These are phyloP conservation scores for Poecilobothrus nobilitatus DNA, from an alignment of 2,888 invertebrate species.

Conservation along the genomic window DNA sequence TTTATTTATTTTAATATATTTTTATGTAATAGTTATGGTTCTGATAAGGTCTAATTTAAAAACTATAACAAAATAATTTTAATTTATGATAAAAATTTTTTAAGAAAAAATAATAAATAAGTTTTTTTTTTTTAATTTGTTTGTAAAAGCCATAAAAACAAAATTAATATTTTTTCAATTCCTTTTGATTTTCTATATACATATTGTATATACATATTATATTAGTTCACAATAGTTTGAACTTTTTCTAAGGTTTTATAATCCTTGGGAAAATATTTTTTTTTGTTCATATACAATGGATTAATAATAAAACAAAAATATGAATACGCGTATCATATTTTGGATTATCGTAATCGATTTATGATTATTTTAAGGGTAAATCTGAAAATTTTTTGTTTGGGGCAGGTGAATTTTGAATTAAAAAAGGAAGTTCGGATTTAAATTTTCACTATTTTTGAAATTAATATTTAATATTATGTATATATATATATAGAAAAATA, in stretches of 20 bases:
- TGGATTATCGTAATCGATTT: neutral
- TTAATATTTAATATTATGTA: too few relatives aligned
- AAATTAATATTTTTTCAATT: neutral
- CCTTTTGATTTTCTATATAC: neutral
- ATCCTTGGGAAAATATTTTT: constrained; percentile 6
- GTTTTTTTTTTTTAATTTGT: neutral
- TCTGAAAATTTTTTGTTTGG: neutral
- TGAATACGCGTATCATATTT: neutral
- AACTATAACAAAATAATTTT: too few relatives aligned
- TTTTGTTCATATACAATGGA: neutral
- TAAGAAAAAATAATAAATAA: too few relatives aligned
- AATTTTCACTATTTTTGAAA: neutral
- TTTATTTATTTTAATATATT: too few relatives aligned
- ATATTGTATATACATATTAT: too few relatives aligned
- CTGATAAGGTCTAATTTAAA: too few relatives aligned
- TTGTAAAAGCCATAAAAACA: neutral
- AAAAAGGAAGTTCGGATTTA: neutral
- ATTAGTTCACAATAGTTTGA: too few relatives aligned
- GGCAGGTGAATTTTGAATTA: neutral
- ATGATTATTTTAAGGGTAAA: neutral
- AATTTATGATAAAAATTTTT: too few relatives aligned
- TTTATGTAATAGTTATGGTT: too few relatives aligned
- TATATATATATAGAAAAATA: too few relatives aligned
- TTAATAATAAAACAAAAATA: neutral
- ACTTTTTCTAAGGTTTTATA: neutral